Conservation (phyloP, 2,888 invertebrate genomes). For the Melanotus villosus region DNA sequence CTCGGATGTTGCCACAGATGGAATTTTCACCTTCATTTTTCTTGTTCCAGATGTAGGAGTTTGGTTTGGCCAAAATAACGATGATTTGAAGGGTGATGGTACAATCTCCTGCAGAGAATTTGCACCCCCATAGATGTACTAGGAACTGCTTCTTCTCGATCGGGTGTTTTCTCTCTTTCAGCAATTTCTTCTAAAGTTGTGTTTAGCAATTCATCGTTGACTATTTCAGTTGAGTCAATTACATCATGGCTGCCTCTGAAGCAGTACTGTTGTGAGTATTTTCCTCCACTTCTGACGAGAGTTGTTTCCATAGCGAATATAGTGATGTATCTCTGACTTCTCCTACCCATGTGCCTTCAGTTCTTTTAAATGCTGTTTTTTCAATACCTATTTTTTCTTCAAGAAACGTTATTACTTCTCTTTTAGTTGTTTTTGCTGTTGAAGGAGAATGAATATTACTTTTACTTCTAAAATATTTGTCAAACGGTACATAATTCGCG, state of each 20-base stretch:
- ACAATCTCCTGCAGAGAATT: neutral
- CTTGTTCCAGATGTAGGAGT: neutral
- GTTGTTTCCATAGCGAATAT: neutral
- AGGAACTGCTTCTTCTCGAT: neutral
- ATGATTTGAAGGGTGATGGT: slow-evolving; percentile 5
- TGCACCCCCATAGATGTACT: no score
- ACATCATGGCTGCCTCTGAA: no score
- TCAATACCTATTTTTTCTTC: neutral
- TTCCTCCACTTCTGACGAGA: neutral
- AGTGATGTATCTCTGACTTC: neutral
- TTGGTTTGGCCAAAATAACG: neutral
- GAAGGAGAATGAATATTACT: neutral
- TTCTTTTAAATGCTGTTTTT: neutral
- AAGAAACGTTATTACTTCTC: neutral
- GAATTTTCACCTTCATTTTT: neutral
- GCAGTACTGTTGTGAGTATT: neutral
- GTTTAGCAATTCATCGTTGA: neutral
- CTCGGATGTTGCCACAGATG: neutral
- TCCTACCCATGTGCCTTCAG: neutral
- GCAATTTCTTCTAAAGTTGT: neutral
- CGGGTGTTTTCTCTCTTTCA: neutral
- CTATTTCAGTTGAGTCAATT: no score
- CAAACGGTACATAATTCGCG: neutral
- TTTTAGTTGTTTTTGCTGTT: neutral
- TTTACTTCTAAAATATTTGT: neutral